Evolutionary conservation across 2,888 invertebrate species (phyloP), one percentile per base, ranked within the genome.

Genomic region (Agrochola lota): DNA sequence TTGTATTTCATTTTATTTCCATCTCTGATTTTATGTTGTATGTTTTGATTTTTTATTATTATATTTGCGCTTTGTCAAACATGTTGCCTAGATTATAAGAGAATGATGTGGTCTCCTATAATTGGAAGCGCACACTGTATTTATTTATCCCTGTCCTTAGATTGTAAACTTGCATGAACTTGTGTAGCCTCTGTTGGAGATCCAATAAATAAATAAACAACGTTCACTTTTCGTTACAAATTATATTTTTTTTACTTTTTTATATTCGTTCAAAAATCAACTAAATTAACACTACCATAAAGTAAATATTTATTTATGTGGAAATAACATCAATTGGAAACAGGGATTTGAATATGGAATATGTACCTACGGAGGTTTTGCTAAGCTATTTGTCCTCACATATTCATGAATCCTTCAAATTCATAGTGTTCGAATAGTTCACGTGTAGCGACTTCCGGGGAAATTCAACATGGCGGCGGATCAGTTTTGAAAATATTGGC

Each of bases 401-500:
- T 66, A 78, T 70, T 69, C 70, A 70, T 57, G 84, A 70, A 60
- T 40, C 66, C 35, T 59, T 71, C 63, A 67, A 74, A 71, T 85
- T 71, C 85, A 81, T 71, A 81, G 67, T 40, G 63, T 63, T 43
- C 40, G 46, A 71, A 66, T 59, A 35, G 43, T 62, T 84, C 60
- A 70, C 62, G 62, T 49, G 66, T 46, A 67, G 26, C 40, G 40
- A 73, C 72, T 85, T 60, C 83, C 77, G 72, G 71, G 20, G 8
- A 55, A 72, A 64, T 60, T 23, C 77, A 85, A 40, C 69, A 82
- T 77, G 85, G 81, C 67, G 59, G 43, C 75, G 66, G 55, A 70
- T 66, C 69, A 26, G 85, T 49, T 80, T 63, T 46, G 35, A 75
- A 81, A 85, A 81, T 85, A 71, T 75, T 71, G 57, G n/a, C 49